A percentile compares a stretch with the other conserved stretches of the same genome.
Conservation (phyloP, 2,797 vertebrate species). For the Pampus argenteus region DNA sequence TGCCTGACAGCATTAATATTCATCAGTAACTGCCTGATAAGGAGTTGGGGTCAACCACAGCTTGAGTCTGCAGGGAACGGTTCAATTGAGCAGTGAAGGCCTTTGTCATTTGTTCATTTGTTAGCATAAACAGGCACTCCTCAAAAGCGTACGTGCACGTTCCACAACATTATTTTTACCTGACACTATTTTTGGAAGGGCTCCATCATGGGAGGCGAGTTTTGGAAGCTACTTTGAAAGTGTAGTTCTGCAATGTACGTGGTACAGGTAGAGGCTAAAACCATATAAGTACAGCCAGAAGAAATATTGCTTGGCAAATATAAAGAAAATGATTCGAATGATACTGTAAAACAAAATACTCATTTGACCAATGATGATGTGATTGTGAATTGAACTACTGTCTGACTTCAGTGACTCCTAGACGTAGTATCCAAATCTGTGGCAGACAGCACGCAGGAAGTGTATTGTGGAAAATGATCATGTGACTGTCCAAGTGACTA, state of each 20-base stretch:
- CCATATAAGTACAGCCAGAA: background rate
- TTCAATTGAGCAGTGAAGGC: constrained; percentile 44
- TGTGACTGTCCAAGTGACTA: background rate
- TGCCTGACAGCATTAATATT: constrained; percentile 46
- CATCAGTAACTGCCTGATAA: constrained; percentile 45
- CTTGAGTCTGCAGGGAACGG: constrained; percentile 37
- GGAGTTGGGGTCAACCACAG: constrained; percentile 31
- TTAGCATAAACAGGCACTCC: constrained; percentile 13
- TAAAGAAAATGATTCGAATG: too few species aligned
- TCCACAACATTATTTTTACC: constrained; percentile 7
- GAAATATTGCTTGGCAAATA: background rate
- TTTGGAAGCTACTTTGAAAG: constrained; percentile 4
- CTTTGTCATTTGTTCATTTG: constrained; percentile 33
- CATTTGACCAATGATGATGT: background rate
- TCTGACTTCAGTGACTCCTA: background rate
- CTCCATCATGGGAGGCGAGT: background rate
- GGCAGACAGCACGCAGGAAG: background rate
- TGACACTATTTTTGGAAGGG: background rate
- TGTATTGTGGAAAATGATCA: background rate
- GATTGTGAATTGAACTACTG: background rate
- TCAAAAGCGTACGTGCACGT: background rate
- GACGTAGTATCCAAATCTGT: background rate
- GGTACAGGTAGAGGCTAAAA: background rate
- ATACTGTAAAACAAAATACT: too few species aligned
- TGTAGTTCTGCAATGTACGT: background rate